Conservation (phyloP, 2,888 invertebrate species). For the Drosophila testacea region DNA sequence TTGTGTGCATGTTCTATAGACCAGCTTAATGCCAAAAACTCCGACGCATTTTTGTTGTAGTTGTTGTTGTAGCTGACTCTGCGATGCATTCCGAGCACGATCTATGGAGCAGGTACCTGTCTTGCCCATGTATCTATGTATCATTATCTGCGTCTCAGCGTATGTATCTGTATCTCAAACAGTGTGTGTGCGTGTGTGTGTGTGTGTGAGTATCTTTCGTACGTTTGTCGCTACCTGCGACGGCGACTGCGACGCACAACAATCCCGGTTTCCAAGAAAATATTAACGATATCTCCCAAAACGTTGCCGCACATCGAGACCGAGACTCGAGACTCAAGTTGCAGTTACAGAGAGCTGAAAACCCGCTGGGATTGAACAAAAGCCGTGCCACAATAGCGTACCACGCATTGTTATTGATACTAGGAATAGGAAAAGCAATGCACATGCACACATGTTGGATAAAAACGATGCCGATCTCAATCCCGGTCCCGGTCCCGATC, state of each 20-base stretch:
- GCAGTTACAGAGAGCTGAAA: constrained; percentile 38
- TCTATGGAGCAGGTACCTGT: constrained; percentile 75
- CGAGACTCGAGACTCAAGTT: constrained; percentile 32
- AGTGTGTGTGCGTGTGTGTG: constrained; percentile 38
- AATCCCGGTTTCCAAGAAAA: constrained; percentile 82
- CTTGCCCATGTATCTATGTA: constrained; percentile 45
- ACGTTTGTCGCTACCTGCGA: constrained; percentile 63
- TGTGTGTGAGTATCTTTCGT: constrained; percentile 53
- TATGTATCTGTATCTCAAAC: constrained; percentile 21
- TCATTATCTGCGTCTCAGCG: constrained; percentile 42
- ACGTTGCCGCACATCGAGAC: constrained; percentile 70
- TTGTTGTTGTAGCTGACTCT: constrained; percentile 24
- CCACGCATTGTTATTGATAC: constrained; percentile 79
- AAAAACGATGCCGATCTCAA: constrained; percentile 30
- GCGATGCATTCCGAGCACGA: constrained; percentile 64
- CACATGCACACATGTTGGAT: constrained; percentile 40
- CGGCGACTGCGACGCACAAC: constrained; percentile 45
- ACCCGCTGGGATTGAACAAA: constrained; percentile 75
- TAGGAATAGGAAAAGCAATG: constrained; percentile 64
- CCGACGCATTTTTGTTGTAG: constrained; percentile 65
- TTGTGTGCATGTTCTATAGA: constrained; percentile 52
- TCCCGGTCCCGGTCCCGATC: constrained; percentile 14
- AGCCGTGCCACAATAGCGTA: constrained; percentile 73
- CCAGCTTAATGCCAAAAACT: constrained; percentile 70
- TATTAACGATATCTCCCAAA: constrained; percentile 81